These are phyloP conservation scores for Notechis scutatus DNA, from an alignment of 2,113 vertebrate species.

Conservation along the genomic window DNA sequence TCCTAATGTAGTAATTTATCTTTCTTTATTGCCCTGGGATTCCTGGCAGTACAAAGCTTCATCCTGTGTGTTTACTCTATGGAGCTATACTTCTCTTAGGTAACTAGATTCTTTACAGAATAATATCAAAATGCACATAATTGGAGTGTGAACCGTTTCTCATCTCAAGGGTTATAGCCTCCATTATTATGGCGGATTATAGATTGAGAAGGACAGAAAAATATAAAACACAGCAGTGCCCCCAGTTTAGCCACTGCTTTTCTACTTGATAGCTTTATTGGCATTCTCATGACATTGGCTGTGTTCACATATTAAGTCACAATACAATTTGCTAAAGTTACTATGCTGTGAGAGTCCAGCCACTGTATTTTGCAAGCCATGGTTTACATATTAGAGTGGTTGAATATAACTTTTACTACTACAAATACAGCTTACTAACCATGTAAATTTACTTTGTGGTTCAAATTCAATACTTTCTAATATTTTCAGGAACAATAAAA, in stretches of 20 bases:
- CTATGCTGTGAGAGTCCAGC: too few relatives aligned
- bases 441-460: background rate
- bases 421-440: background rate
- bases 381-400: background rate
- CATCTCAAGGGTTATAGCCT: background rate
- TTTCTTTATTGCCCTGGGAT: background rate
- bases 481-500: background rate
- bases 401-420: background rate
- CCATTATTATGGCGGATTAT: background rate
- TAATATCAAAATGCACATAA: background rate
- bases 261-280: background rate
- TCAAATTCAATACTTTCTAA: background rate
- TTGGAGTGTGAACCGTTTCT: background rate
- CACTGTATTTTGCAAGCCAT: too few relatives aligned
- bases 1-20: constrained; percentile 18
- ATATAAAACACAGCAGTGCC: background rate
- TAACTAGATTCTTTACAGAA: background rate
- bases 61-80: constrained; percentile 5
- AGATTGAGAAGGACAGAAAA: background rate
- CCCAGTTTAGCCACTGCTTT: background rate
- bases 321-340: background rate
- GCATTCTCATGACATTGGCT: background rate
- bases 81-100: background rate
- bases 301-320: background rate
- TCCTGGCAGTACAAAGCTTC: constrained; percentile 9